Percentiles rank a stretch among this genome's conserved stretches.
phyloP scores from a whole-genome alignment of 2,113 vertebrate species.

The Cyprinodon brontotheroides region DNA sequence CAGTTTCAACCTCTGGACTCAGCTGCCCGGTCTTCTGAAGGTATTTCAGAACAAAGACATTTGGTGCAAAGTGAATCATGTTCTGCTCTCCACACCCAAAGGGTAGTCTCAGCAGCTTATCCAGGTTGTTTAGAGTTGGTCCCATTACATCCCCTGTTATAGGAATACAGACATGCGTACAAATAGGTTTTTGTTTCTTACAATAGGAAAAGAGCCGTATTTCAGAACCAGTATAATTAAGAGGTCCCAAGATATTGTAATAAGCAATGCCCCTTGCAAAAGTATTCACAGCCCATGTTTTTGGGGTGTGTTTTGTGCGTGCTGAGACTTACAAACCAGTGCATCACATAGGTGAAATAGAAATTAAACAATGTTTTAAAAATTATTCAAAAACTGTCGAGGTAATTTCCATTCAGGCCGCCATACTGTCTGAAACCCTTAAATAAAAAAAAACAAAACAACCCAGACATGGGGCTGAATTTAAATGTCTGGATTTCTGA shows the following conservation, averaged over 20 bases:
- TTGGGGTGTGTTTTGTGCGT: too few relatives aligned
- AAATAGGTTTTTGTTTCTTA: constrained; percentile 1
- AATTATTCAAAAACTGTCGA: not conserved
- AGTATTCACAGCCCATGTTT: not conserved
- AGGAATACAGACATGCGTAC: constrained; percentile 4
- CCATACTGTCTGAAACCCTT: not conserved
- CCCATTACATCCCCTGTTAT: constrained; percentile 92
- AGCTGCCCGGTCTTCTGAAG: constrained; percentile 92
- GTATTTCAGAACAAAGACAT: constrained; percentile 93
- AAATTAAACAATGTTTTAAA: not conserved
- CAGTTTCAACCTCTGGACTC: constrained; percentile 84
- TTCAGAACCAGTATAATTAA: not conserved
- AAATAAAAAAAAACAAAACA: not conserved
- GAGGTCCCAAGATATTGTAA: not conserved
- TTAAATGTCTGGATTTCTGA: too few relatives aligned
- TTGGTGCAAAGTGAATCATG: constrained; percentile 96
- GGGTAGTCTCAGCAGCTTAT: constrained; percentile 87
- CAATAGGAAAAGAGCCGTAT: not conserved
- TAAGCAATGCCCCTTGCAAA: not conserved
- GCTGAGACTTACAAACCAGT: not conserved
- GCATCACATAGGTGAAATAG: not conserved
- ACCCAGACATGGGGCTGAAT: too few relatives aligned
- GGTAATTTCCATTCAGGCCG: not conserved
- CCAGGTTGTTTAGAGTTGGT: constrained; percentile 89
- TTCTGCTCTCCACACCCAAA: constrained; percentile 96